A percentile compares a stretch with the other conserved stretches of the same genome.
These are phyloP conservation scores for Gadopsis marmoratus DNA, from an alignment of 2,797 vertebrate species.

Conservation along the genomic window DNA sequence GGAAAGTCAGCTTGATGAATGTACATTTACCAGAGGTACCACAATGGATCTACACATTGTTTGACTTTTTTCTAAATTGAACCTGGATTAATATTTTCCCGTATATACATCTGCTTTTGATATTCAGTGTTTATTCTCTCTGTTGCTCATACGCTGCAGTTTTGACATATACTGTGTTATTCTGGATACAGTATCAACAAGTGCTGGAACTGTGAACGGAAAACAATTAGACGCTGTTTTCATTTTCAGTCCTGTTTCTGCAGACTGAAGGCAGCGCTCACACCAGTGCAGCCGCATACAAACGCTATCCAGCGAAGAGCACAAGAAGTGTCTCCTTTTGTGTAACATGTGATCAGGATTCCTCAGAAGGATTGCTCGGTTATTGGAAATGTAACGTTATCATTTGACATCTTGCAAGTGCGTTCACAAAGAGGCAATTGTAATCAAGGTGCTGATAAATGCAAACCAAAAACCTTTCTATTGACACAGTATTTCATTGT, in stretches of 20 bases:
- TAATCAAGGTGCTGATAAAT: constrained; percentile 39
- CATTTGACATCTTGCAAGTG: constrained; percentile 9
- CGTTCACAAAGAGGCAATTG: constrained; percentile 56
- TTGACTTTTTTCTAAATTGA: constrained; percentile 51
- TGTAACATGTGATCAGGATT: constrained; percentile 22
- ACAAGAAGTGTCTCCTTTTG: not conserved
- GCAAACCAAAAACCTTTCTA: constrained; percentile 13
- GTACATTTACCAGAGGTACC: constrained; percentile 22
- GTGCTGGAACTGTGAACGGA: constrained; percentile 40
- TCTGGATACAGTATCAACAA: constrained; percentile 48
- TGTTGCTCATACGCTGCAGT: constrained; percentile 22
- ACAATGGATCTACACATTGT: constrained; percentile 52
- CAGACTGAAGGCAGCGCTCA: not conserved
- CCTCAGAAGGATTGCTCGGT: not conserved
- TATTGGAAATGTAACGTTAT: not conserved
- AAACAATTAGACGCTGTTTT: constrained; percentile 51
- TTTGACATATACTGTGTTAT: constrained; percentile 55
- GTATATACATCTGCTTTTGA: constrained; percentile 64
- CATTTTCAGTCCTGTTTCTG: constrained; percentile 4
- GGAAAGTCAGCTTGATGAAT: constrained; percentile 30
- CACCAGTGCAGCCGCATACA: not conserved
- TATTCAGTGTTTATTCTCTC: constrained; percentile 46
- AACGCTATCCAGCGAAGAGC: not conserved
- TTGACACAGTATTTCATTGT: constrained; percentile 36
- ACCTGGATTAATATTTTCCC: constrained; percentile 56